Evolutionary conservation across 2,113 vertebrate genomes (phyloP).

Genomic region (Cololabis saira): DNA sequence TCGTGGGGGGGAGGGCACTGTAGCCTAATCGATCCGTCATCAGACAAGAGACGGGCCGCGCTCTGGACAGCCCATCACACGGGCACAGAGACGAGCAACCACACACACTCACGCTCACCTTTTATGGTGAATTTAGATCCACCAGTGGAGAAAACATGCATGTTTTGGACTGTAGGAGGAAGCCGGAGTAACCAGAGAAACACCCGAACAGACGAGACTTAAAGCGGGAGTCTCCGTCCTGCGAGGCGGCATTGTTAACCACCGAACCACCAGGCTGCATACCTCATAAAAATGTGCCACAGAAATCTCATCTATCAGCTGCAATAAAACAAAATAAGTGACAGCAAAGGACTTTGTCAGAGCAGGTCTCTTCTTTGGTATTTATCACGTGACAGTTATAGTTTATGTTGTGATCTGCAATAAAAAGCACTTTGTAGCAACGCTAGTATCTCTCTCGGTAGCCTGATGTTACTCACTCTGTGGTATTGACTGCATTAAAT

Average conservation of each 20-base stretch:
- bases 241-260: not conserved
- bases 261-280: not conserved
- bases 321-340: slow-evolving; percentile 54
- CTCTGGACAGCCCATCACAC: not conserved
- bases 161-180: not conserved
- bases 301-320: slow-evolving; percentile 48
- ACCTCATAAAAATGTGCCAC: slow-evolving; percentile 45
- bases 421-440: slow-evolving; percentile 60
- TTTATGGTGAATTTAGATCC: too few species aligned
- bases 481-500: slow-evolving; percentile 46
- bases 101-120: not conserved
- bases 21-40: not conserved
- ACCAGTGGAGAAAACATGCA: too few species aligned
- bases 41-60: not conserved
- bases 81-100: not conserved
- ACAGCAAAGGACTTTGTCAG: slow-evolving; percentile 36
- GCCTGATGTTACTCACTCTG: slow-evolving; percentile 50
- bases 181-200: not conserved
- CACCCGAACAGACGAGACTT: not conserved
- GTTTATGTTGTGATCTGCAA: slow-evolving; percentile 43
- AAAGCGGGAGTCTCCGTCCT: not conserved
- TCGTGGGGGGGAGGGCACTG: not conserved
- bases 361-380: slow-evolving; percentile 42
- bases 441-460: slow-evolving; percentile 43
- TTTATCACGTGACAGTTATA: slow-evolving; percentile 48